Percentiles rank a stretch among this genome's conserved stretches.
Evolutionary conservation across 2,888 invertebrate genomes (phyloP).

Genomic region (Galerucella nymphaeae): DNA sequence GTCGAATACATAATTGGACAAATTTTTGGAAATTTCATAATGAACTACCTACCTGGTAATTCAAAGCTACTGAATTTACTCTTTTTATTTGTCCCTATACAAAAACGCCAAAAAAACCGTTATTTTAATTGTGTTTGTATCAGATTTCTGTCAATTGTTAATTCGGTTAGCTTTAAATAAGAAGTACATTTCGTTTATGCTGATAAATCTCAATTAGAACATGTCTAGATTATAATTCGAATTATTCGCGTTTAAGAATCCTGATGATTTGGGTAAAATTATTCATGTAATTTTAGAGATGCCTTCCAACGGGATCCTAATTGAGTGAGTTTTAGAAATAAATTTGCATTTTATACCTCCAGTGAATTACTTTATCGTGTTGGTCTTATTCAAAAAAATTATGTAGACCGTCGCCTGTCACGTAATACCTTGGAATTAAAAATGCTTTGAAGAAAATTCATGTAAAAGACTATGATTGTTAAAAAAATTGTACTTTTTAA

Average conservation of each 20-base stretch:
- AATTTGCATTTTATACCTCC: not conserved
- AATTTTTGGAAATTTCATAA: too few relatives aligned
- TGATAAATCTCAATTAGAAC: not conserved
- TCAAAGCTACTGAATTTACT: too few relatives aligned
- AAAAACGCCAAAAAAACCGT: too few relatives aligned
- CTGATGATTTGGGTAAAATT: slow-evolving; percentile 2
- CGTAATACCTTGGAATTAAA: not conserved
- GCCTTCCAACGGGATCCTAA: not conserved
- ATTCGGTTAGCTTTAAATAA: too few relatives aligned
- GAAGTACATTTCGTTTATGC: not conserved
- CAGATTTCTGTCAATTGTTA: too few relatives aligned
- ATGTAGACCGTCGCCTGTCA: not conserved
- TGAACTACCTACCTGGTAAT: too few relatives aligned
- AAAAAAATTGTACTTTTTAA: too few relatives aligned
- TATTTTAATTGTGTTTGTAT: too few relatives aligned
- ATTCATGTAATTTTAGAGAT: slow-evolving; percentile 10
- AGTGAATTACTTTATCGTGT: not conserved
- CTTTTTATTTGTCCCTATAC: too few relatives aligned
- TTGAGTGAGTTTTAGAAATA: slow-evolving; percentile 9
- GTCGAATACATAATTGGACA: too few relatives aligned
- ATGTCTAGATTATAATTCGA: not conserved
- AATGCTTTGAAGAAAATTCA: too few relatives aligned
- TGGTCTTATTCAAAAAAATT: not conserved
- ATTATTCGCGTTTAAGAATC: not conserved
- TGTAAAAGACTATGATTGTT: too few relatives aligned